A percentile compares a stretch with the other conserved stretches of the same genome.
phyloP scores from a whole-genome alignment of 1,140 invertebrate species.

The Drosophila melanogaster region DNA sequence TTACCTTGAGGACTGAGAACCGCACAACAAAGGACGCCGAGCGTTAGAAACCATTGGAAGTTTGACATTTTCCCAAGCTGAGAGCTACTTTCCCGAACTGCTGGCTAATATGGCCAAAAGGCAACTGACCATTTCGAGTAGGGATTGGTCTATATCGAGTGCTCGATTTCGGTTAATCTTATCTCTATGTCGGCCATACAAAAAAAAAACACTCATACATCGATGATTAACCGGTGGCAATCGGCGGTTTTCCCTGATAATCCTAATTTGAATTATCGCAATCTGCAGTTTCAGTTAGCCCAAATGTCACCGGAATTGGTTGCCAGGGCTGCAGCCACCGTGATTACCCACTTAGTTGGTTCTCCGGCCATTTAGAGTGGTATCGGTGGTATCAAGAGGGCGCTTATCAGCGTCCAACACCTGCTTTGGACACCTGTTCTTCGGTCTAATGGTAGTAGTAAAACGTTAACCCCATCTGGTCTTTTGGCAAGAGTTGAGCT shows the following conservation, averaged over 20 bases:
- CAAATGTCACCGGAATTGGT: slow-evolving; percentile 33
- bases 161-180: slow-evolving; percentile 65
- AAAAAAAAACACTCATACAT: slow-evolving; percentile 48
- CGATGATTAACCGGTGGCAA: slow-evolving; percentile 44
- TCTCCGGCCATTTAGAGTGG: slow-evolving; percentile 30
- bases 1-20: slow-evolving; percentile 60
- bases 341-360: slow-evolving; percentile 36
- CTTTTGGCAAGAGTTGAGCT: slow-evolving; percentile 6
- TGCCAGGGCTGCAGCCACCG: slow-evolving; percentile 35
- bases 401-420: slow-evolving; percentile 63
- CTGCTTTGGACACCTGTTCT: slow-evolving; percentile 69
- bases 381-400: slow-evolving; percentile 21
- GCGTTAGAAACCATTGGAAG: slow-evolving; percentile 31
- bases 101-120: slow-evolving; percentile 18
- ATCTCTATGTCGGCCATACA: slow-evolving; percentile 39
- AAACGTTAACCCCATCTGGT: slow-evolving; percentile 54
- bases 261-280: slow-evolving; percentile 20
- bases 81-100: slow-evolving; percentile 3
- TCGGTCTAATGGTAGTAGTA: slow-evolving; percentile 53
- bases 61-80: slow-evolving; percentile 46
- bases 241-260: slow-evolving; percentile 33
- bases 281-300: slow-evolving; percentile 5
- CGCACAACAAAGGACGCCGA: slow-evolving; percentile 49
- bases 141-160: slow-evolving; percentile 37
- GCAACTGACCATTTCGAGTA: slow-evolving; percentile 15